Evolutionary conservation across 64 coral and sea anemone species (phyloP).

Genomic region (Actinia equina): DNA sequence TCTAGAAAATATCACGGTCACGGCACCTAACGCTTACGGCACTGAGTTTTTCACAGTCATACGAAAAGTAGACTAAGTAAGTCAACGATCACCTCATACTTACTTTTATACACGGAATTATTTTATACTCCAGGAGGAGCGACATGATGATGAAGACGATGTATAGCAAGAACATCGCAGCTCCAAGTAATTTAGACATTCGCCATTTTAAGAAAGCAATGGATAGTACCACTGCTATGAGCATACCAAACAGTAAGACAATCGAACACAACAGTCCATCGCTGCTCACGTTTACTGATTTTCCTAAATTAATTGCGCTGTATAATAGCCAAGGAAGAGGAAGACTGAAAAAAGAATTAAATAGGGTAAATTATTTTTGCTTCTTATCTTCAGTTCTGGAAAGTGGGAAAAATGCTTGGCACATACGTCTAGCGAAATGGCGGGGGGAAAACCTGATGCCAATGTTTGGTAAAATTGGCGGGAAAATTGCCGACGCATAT

Average conservation of each 20-base stretch:
- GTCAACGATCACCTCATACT: not conserved
- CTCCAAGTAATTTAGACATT: slow-evolving; percentile 82
- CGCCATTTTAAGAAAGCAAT: slow-evolving; percentile 81
- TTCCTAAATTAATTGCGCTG: slow-evolving; percentile 53
- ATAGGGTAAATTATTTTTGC: not conserved
- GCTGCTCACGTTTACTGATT: slow-evolving; percentile 46
- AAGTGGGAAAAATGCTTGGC: too few relatives aligned
- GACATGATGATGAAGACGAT: slow-evolving; percentile 74
- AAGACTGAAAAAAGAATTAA: slow-evolving; percentile 46
- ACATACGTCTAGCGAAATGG: too few relatives aligned
- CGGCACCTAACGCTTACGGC: too few relatives aligned
- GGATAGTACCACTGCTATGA: slow-evolving; percentile 53
- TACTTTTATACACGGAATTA: slow-evolving; percentile 29
- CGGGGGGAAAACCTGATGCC: too few relatives aligned
- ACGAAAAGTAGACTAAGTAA: not conserved
- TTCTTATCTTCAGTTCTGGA: too few relatives aligned
- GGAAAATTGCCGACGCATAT: too few relatives aligned
- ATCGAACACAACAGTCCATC: slow-evolving; percentile 80
- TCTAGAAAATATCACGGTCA: too few relatives aligned
- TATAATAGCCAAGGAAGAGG: slow-evolving; percentile 80
- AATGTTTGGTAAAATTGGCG: too few relatives aligned
- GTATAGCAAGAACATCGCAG: slow-evolving; percentile 69
- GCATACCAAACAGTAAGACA: slow-evolving; percentile 78
- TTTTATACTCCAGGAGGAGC: slow-evolving; percentile 45
- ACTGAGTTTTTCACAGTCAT: too few relatives aligned